Percentiles rank a stretch among this genome's conserved stretches.
Conservation (phyloP, 1,140 invertebrate genomes). For the Drosophila lacertosa region DNA sequence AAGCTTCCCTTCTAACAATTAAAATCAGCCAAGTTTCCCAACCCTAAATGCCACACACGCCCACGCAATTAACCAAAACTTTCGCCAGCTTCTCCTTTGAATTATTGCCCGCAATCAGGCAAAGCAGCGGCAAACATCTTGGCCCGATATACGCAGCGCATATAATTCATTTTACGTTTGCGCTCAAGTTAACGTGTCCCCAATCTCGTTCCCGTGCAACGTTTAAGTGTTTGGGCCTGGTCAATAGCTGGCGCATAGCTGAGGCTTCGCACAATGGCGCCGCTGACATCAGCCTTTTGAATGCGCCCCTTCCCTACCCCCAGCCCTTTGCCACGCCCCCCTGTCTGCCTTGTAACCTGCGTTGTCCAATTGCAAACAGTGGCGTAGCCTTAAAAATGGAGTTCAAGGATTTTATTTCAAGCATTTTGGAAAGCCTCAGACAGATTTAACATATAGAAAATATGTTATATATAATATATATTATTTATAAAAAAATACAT, state of each 20-base stretch:
- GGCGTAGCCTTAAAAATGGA: too few species aligned
- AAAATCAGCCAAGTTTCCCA: slow-evolving; percentile 66
- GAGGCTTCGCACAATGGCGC: slow-evolving; percentile 31
- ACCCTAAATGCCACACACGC: slow-evolving; percentile 15
- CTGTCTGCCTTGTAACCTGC: not conserved
- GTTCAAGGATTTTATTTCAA: not conserved
- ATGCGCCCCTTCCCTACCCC: slow-evolving; percentile 15
- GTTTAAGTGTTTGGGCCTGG: slow-evolving; percentile 60
- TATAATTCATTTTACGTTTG: slow-evolving; percentile 81
- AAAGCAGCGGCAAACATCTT: slow-evolving; percentile 43
- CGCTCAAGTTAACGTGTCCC: slow-evolving; percentile 60
- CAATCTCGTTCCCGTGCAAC: slow-evolving; percentile 28
- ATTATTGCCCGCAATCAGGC: slow-evolving; percentile 75
- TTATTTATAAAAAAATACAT: too few species aligned
- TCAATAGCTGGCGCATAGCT: slow-evolving; percentile 32
- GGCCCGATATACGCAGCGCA: slow-evolving; percentile 56
- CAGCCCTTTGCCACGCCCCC: not conserved
- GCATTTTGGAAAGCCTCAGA: too few species aligned
- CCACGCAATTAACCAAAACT: slow-evolving; percentile 42
- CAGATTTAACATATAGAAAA: too few species aligned
- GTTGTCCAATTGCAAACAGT: not conserved
- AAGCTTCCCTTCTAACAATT: slow-evolving; percentile 75
- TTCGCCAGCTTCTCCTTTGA: too few species aligned
- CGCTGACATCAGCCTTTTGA: slow-evolving; percentile 68
- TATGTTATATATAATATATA: too few species aligned